Percentiles rank a stretch among this genome's conserved stretches.
Conservation (phyloP, 2,888 invertebrate genomes). For the Ophion ellenae region DNA sequence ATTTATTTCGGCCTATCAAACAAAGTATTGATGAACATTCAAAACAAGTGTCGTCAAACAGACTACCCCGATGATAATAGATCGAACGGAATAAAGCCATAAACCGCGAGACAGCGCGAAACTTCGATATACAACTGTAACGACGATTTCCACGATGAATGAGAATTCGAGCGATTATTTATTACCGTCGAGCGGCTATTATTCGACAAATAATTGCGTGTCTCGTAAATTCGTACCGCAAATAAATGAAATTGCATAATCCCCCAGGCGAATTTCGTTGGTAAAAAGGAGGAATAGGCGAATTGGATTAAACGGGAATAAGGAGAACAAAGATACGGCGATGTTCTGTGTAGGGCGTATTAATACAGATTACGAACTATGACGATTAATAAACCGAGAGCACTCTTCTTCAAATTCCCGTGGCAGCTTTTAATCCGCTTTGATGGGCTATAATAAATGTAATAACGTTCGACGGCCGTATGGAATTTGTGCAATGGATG, state of each 20-base stretch:
- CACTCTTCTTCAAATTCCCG: constrained; percentile 70
- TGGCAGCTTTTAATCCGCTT: constrained; percentile 74
- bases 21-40: neutral
- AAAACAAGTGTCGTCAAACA: neutral
- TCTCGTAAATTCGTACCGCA: constrained; percentile 27
- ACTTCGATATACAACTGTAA: neutral
- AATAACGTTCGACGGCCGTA: constrained; percentile 73
- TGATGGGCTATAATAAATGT: constrained; percentile 75
- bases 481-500: constrained; percentile 63
- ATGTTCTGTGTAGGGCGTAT: constrained; percentile 9
- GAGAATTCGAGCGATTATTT: constrained; percentile 46
- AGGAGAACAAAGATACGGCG: constrained; percentile 13
- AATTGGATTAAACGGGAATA: constrained; percentile 20
- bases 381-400: constrained; percentile 68
- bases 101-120: constrained; percentile 7
- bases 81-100: neutral
- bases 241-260: constrained; percentile 19
- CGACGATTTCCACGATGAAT: constrained; percentile 5
- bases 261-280: constrained; percentile 21
- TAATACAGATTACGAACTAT: constrained; percentile 50
- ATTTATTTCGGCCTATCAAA: neutral
- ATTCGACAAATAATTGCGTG: constrained; percentile 29
- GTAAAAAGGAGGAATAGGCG: constrained; percentile 1
- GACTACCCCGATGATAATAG: neutral
- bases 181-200: constrained; percentile 13